Conservation (phyloP, 2,888 invertebrate species). For the Drosophila histrio region DNA sequence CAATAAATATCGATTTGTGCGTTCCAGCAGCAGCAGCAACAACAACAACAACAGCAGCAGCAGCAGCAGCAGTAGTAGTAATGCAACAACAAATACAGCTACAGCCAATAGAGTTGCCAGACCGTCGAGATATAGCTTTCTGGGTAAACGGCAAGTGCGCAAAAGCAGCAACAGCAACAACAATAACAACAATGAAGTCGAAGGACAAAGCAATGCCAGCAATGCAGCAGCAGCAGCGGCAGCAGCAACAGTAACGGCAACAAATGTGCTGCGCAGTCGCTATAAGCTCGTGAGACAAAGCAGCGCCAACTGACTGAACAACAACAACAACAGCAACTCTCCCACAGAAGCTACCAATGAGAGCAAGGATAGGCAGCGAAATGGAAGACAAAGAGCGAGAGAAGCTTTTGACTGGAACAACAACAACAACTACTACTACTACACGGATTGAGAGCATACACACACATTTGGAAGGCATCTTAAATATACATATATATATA, state of each 20-base stretch:
- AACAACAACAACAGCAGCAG: background rate
- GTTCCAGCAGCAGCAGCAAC: constrained; percentile 5
- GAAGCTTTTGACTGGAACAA: constrained; percentile 20
- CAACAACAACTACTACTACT: constrained; percentile 3
- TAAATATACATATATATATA: constrained; percentile 17
- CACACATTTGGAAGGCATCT: constrained; percentile 28
- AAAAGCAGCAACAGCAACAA: constrained; percentile 8
- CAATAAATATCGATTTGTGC: constrained; percentile 59
- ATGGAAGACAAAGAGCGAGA: constrained; percentile 1
- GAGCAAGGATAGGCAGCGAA: constrained; percentile 2
- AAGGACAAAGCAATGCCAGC: constrained; percentile 4
- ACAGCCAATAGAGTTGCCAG: constrained; percentile 17
- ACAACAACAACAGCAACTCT: background rate
- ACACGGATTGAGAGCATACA: constrained; percentile 25
- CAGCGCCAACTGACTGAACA: constrained; percentile 41
- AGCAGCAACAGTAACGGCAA: background rate
- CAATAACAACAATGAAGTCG: constrained; percentile 8
- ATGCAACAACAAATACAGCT: no score
- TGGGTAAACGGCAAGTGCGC: constrained; percentile 2
- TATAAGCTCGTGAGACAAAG: constrained; percentile 52
- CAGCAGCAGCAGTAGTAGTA: background rate
- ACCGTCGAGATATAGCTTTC: constrained; percentile 5
- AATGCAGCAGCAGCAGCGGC: background rate
- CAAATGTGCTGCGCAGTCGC: constrained; percentile 42
- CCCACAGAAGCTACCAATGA: background rate